phyloP scores from a whole-genome alignment of 2,888 invertebrate genomes.

The Hyposoter didymator region DNA sequence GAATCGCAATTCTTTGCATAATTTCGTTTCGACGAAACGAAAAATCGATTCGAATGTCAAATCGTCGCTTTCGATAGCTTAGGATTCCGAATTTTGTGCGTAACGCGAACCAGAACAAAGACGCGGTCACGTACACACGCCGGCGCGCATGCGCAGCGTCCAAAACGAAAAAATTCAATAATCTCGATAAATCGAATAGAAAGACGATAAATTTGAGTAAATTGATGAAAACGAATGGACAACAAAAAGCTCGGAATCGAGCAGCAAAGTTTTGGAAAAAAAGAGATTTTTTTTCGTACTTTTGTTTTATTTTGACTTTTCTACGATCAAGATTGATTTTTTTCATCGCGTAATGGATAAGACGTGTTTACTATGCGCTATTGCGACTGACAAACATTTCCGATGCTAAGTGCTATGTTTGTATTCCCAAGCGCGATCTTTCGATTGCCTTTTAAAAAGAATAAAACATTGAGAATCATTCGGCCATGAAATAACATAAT shows the following conservation, averaged over 20 bases:
- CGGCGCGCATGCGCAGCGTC: not conserved
- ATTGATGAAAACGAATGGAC: not conserved
- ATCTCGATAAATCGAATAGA: not conserved
- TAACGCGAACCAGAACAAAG: not conserved
- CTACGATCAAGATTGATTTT: not conserved
- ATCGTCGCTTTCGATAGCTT: not conserved
- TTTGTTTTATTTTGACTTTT: not conserved
- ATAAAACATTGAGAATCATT: slow-evolving; percentile 8
- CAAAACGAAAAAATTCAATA: not conserved
- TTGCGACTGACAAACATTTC: slow-evolving; percentile 2
- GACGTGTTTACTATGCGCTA: slow-evolving; percentile 6
- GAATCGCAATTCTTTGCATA: too few species aligned
- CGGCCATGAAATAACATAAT: slow-evolving; percentile 15
- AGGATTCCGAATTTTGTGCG: not conserved
- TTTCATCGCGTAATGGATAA: slow-evolving; percentile 17
- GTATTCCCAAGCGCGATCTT: slow-evolving; percentile 7
- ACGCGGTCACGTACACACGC: not conserved
- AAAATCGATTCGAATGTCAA: not conserved
- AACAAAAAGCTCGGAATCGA: not conserved
- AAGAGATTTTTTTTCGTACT: not conserved
- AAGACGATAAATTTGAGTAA: not conserved
- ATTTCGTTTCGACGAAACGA: too few species aligned
- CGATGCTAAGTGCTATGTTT: slow-evolving; percentile 17
- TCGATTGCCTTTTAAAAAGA: slow-evolving; percentile 17
- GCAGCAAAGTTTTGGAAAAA: not conserved